Base-by-base conservation (phyloP, 2,888 invertebrate species). In the Agrotis puta region DNA sequence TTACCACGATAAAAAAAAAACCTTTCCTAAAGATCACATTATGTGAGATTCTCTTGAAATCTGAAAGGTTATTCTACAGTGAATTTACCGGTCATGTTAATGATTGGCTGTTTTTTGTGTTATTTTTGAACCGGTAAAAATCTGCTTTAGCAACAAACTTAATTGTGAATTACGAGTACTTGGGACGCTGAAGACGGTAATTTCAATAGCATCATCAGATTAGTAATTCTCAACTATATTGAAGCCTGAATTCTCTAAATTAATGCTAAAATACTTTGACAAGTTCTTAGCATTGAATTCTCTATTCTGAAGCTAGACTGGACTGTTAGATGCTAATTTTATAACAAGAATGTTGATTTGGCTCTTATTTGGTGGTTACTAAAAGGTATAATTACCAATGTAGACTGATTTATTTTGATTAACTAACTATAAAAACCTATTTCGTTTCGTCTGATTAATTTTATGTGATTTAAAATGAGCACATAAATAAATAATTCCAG, bases 21-120 rank as follows among this genome's bases (percentile, higher is more conserved):
- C 20, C 54, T 56, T 56, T 18, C 3, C 14, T 27, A 48, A 56
- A 56, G 20, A 56, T 73, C 43, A 45, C n/a, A 16, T 70, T 59
- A 27, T 43, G 2, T 39, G 22, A 53, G 33, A 27, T n/a, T 16
- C 20, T 3, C 13, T 3, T 50, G 18, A 27, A 48, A 33, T 6
- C 14, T 18, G 18, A 54, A 48, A 48, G 16, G 27, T 54, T 27
- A 43, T 43, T 47, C 20, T 20, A 9, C 14, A 33, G 20, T 14
- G 14, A 22, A 24, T 33, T 33, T n/a, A 27, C 33, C 13, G 33
- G 22, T 18, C n/a, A 33, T 33, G 14, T 14, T 33, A 47, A 20
- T 53, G 11, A 24, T 71, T 39, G n/a, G 5, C 24, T 33, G 11
- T 7, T 13, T 3, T 14, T 57, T n/a, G n/a, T n/a, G n/a, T n/a